Base-by-base conservation (phyloP, 1,140 invertebrate genomes). In the Drosophila littoralis region DNA sequence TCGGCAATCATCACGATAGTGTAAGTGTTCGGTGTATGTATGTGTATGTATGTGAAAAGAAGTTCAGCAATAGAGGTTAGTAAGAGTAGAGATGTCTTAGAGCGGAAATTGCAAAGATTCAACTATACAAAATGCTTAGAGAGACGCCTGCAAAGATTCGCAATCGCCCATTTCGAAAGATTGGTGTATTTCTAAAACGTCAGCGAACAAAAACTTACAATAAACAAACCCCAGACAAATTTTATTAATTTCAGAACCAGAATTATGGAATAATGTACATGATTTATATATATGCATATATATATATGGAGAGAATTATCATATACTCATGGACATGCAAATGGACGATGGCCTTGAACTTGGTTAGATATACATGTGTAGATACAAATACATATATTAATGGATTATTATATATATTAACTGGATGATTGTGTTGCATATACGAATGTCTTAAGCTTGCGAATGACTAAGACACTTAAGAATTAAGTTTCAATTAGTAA, bases 131-230 rank as follows among this genome's bases (percentile, higher is more conserved):
- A 88, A 81, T 76, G 77, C 81, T 79, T 76, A 65, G 57, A 69
- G 45, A 75, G 46, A 74, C 67, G 78, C 68, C 81, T 73, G 78
- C 64, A 57, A 60, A 60, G 60, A 66, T 79, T 66, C 48, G 70
- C 71, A 52, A 59, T 73, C 55, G 55, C 40, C 64, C 66, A 50
- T 61, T 43, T 80, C 80, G 85, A 81, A 64, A 70, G 75, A 89
- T 89, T 89, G 84, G 84, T 89, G 84, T 89, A 89, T 90, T 89
- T 89, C 84, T 73, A 66, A 33, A 63, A 43, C 32, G 43, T 57
- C 36, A 51, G 51, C 45, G 52, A 63, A 13, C 36, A 36, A 40
- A 63, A 57, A 48, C 59, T 13, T 61, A 69, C 32, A 65, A 28
- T 35, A 42, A 52, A 61, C 42, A 64, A 54, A 60, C 65, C 71